Evolutionary conservation across 2,113 vertebrate genomes (phyloP), one percentile per base, ranked within the genome.

Genomic region (Rhipidura dahli): DNA sequence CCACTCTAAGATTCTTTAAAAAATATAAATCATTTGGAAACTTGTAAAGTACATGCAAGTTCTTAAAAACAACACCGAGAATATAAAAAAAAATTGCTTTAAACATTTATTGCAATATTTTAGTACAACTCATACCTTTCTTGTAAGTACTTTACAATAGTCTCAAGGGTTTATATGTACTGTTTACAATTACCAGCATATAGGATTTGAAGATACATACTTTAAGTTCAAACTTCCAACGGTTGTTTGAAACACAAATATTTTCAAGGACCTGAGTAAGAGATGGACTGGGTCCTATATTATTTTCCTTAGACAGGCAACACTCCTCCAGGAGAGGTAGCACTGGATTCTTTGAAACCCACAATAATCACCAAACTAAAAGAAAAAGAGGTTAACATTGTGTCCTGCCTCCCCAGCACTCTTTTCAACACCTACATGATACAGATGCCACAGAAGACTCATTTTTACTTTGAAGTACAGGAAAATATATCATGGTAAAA

Each of bases 401-500:
- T 83, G 83, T 91, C 94, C 94, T 95, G 80, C 53, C 66, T 95
- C 63, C 56, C 53, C 12, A 3, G 75, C 60, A 63, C 60, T 84
- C 61, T 66, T 89, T 90, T 86, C 61, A 91, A 60, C 47, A 87
- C 86, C 78, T 81, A 54, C 45, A 60, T 60, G 76, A 93, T 66
- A 92, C 13, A 65, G 63, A 91, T 81, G 89, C 71, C 83, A 92
- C 65, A 71, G 84, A 94, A 77, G 71, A 75, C 9, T 95, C 81
- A 51, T 15, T 81, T 75, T 71, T 51, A 86, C 91, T 95, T 89
- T 94, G 92, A 94, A 94, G 77, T 59, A 42, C 54, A 66, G 35
- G 66, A 81, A 96, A 96, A 91, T 66, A 57, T 16, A 94, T n/a
- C 3, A 3, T 56, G 39, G 87, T 83, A 95, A 95, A 33, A 93